Conservation (phyloP, 1,140 invertebrate species). For the Macrosteles quadrilineatus region DNA sequence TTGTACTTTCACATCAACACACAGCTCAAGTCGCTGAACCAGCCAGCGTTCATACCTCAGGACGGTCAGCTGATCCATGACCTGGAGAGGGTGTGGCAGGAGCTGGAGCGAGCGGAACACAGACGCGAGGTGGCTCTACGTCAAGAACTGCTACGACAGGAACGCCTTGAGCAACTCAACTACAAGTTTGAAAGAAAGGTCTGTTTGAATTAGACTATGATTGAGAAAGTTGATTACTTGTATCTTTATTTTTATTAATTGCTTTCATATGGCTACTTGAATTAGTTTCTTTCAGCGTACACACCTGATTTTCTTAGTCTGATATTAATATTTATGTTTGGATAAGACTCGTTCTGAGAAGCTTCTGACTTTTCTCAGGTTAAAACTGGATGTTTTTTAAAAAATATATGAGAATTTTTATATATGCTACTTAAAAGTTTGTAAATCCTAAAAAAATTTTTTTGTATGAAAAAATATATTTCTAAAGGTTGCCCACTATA, state of each 20-base stretch:
- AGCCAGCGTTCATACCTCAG: conserved; percentile 85
- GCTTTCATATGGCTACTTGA: background rate
- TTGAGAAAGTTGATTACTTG: too few relatives aligned
- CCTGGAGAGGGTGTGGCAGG: conserved; percentile 90
- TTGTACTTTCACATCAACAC: conserved; percentile 97
- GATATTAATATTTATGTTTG: too few relatives aligned
- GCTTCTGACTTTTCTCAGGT: too few relatives aligned
- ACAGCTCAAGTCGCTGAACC: conserved; percentile 88
- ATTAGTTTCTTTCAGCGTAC: background rate
- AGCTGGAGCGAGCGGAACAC: conserved; percentile 93
- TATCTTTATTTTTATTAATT: too few relatives aligned
- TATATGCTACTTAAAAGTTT: too few relatives aligned
- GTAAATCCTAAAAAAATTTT: too few relatives aligned
- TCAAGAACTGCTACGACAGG: conserved; percentile 89
- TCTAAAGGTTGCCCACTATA: too few relatives aligned
- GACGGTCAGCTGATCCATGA: conserved; percentile 92
- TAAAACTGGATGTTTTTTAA: too few relatives aligned
- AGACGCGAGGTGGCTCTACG: conserved; percentile 88
- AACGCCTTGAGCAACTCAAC: conserved; percentile 92
- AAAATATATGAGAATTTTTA: too few relatives aligned
- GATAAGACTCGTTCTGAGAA: too few relatives aligned
- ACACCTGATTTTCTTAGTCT: too few relatives aligned
- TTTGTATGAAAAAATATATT: too few relatives aligned
- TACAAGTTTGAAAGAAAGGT: conserved; percentile 95
- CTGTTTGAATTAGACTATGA: conserved; percentile 5